A percentile compares a stretch with the other conserved stretches of the same genome.
phyloP scores from a whole-genome alignment of 1,140 invertebrate species.

The Paraescarpia echinospica region DNA sequence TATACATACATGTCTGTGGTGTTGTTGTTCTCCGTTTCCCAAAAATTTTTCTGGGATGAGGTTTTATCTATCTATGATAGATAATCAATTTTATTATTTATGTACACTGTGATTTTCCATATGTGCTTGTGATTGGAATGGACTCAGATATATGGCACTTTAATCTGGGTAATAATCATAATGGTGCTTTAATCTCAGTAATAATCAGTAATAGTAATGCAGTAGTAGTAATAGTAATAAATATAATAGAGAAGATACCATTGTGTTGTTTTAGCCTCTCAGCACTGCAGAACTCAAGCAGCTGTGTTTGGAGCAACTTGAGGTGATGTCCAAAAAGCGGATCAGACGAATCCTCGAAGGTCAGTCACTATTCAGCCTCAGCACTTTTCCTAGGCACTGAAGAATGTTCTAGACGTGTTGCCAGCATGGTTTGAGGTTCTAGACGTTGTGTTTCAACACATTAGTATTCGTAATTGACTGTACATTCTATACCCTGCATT shows the following conservation, averaged over 20 bases:
- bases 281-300: slow-evolving; percentile 48
- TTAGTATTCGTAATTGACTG: background rate
- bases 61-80: no score
- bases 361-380: slow-evolving; percentile 28
- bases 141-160: background rate
- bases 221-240: background rate
- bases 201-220: background rate
- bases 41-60: no score
- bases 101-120: background rate
- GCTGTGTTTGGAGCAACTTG: slow-evolving; percentile 53
- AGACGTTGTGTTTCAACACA: background rate
- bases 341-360: slow-evolving; percentile 52
- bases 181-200: background rate
- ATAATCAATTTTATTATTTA: no score
- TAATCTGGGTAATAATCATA: background rate
- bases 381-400: background rate
- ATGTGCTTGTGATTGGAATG: background rate
- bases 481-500: background rate
- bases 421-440: background rate
- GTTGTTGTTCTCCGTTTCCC: no score
- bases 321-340: slow-evolving; percentile 58
- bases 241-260: background rate
- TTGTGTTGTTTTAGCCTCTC: slow-evolving; percentile 39
- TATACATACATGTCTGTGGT: no score
- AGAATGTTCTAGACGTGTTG: background rate